A percentile compares a stretch with the other conserved stretches of the same genome.
phyloP scores from a whole-genome alignment of 1,140 invertebrate genomes.

The Drosophila hydei region DNA sequence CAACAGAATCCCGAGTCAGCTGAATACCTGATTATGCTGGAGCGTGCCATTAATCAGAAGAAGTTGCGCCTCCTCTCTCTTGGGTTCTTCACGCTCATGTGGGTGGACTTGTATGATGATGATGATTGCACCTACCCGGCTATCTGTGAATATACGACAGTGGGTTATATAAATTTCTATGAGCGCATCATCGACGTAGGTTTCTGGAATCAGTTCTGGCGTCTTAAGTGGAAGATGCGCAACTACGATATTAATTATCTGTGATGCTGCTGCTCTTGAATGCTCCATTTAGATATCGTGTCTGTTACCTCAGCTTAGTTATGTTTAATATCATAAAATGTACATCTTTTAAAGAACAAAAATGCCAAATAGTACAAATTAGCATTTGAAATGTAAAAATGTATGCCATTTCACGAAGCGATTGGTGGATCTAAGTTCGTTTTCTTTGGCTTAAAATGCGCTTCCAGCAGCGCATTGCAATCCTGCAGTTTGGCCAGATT shows the following conservation, averaged over 20 bases:
- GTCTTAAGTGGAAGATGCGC: slow-evolving; percentile 88
- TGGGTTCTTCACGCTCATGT: slow-evolving; percentile 90
- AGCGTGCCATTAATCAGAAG: slow-evolving; percentile 88
- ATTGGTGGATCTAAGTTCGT: slow-evolving; percentile 25
- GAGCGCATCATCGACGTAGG: slow-evolving; percentile 91
- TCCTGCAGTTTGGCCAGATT: slow-evolving; percentile 84
- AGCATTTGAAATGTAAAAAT: slow-evolving; percentile 23
- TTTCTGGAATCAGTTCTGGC: slow-evolving; percentile 90
- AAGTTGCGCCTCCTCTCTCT: slow-evolving; percentile 87
- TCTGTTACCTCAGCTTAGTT: slow-evolving; percentile 56
- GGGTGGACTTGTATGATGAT: slow-evolving; percentile 88
- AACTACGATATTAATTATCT: slow-evolving; percentile 91
- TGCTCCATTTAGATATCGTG: background rate
- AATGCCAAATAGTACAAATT: slow-evolving; percentile 45
- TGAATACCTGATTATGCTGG: slow-evolving; percentile 87
- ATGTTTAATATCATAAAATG: slow-evolving; percentile 81
- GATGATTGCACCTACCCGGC: slow-evolving; percentile 89
- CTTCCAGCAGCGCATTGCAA: slow-evolving; percentile 83
- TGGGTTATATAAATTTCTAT: slow-evolving; percentile 86
- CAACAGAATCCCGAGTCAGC: slow-evolving; percentile 88
- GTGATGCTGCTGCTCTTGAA: slow-evolving; percentile 34
- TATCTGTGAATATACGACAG: slow-evolving; percentile 89
- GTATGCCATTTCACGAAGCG: slow-evolving; percentile 25
- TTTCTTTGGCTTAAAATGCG: slow-evolving; percentile 83
- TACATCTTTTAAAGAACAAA: slow-evolving; percentile 34